Conservation (phyloP, 2,888 invertebrate genomes). For the Melieria picta region DNA sequence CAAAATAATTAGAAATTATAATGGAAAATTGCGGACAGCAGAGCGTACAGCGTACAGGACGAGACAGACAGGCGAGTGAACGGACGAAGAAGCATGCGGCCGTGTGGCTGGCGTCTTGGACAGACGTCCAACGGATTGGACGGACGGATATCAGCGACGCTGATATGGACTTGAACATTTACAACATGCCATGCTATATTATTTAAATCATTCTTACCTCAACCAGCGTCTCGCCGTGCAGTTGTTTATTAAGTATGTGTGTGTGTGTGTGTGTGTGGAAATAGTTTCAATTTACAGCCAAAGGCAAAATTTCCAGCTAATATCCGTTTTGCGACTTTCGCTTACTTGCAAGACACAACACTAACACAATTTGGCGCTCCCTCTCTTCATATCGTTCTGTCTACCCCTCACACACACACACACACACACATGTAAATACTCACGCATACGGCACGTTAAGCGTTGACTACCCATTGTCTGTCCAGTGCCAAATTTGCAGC, state of each 20-base stretch:
- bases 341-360: conserved; percentile 39
- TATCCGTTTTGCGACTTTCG: conserved; percentile 53
- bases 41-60: conserved; percentile 31
- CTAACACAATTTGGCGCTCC: neutral
- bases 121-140: neutral
- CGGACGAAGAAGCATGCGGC: neutral
- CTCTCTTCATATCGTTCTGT: too few species aligned
- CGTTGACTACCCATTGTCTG: conserved; percentile 51
- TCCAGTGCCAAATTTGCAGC: conserved; percentile 32
- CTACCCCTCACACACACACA: neutral
- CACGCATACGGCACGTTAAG: conserved; percentile 40
- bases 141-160: too few species aligned
- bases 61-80: neutral
- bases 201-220: too few species aligned
- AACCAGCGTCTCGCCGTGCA: too few species aligned
- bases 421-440: neutral
- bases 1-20: conserved; percentile 60
- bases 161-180: too few species aligned
- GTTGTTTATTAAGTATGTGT: neutral
- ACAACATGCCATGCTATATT: too few species aligned
- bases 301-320: conserved; percentile 51
- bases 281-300: conserved; percentile 35
- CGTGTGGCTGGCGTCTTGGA: neutral
- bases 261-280: conserved; percentile 6
- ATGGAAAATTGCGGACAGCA: conserved; percentile 47